phyloP scores from a whole-genome alignment of 2,797 vertebrate genomes.

The Threskiornis aethiopicus region DNA sequence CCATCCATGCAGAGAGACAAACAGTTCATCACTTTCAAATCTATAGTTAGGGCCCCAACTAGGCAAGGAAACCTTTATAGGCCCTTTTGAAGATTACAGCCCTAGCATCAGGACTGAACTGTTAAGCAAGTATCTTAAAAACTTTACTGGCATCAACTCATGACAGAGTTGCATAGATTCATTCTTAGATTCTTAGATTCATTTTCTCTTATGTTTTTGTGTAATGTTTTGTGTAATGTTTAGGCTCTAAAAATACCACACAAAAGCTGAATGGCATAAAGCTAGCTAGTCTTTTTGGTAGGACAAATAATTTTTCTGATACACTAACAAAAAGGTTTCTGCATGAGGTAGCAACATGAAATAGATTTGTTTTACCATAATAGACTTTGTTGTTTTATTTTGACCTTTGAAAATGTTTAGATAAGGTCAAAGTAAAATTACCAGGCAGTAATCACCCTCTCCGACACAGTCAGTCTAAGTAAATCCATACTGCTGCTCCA shows the following conservation, averaged over 20 bases:
- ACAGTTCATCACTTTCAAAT: neutral
- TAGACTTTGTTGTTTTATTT: neutral
- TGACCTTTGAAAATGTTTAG: neutral
- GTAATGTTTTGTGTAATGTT: neutral
- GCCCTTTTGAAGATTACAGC: neutral
- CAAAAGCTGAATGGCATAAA: neutral
- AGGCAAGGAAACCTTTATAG: neutral
- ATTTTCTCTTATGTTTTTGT: neutral
- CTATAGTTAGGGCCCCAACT: neutral
- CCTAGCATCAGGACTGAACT: neutral
- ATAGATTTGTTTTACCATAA: neutral
- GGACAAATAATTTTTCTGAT: neutral
- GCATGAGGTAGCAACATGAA: neutral
- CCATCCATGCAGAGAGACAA: neutral
- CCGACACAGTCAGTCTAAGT: neutral
- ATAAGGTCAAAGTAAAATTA: slow-evolving; percentile 9
- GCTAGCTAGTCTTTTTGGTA: neutral
- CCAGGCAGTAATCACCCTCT: neutral
- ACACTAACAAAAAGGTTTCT: neutral
- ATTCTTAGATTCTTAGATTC: neutral
- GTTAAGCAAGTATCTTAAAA: neutral
- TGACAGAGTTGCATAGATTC: neutral
- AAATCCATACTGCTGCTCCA: neutral
- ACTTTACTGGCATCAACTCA: neutral
- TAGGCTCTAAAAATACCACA: neutral